Conservation (phyloP, 2,888 invertebrate genomes). For the Agonopterix subpropinquella region DNA sequence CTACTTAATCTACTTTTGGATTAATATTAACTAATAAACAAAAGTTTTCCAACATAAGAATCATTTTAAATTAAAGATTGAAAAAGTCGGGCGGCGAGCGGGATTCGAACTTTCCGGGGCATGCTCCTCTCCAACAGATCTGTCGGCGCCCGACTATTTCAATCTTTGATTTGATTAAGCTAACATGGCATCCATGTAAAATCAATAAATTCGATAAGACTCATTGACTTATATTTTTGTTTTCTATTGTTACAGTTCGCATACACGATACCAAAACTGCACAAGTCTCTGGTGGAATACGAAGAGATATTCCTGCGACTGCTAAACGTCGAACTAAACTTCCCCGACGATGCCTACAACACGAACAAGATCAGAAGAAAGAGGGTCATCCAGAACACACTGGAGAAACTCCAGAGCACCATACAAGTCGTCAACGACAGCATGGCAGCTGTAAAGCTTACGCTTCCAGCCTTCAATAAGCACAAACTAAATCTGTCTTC, state of each 20-base stretch:
- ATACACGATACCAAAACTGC: constrained; percentile 73
- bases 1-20: too few species aligned
- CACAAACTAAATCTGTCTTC: constrained; percentile 51
- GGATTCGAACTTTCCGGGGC: too few species aligned
- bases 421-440: constrained; percentile 69
- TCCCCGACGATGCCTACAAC: constrained; percentile 57
- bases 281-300: constrained; percentile 60
- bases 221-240: not conserved
- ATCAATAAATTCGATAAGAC: too few species aligned
- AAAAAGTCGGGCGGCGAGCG: too few species aligned
- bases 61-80: too few species aligned
- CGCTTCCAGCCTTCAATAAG: constrained; percentile 44
- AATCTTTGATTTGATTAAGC: too few species aligned
- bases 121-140: too few species aligned
- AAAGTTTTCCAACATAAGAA: constrained; percentile 13
- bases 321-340: constrained; percentile 44
- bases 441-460: constrained; percentile 52
- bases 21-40: too few species aligned
- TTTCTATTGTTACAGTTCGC: constrained; percentile 72
- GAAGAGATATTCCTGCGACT: constrained; percentile 53
- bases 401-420: constrained; percentile 71
- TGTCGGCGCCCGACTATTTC: too few species aligned
- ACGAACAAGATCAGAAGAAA: constrained; percentile 56
- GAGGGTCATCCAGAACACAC: constrained; percentile 50
- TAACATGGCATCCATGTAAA: too few species aligned